Conservation (phyloP, 2,113 vertebrate species). For the Thalassoma bifasciatum region DNA sequence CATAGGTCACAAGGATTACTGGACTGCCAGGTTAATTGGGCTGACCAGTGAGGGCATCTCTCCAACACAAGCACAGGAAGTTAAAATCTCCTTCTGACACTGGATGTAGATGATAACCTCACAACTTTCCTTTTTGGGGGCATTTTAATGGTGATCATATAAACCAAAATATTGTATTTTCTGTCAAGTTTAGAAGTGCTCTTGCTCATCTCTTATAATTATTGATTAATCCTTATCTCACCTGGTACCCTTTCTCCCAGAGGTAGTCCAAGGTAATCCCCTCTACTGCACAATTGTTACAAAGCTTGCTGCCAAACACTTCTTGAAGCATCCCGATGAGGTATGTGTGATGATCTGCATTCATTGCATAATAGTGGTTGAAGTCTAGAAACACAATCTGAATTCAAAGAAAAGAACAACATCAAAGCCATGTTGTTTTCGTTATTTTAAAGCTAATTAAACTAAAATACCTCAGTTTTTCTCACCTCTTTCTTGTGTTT, state of each 20-base stretch:
- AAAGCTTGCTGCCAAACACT: conserved; percentile 91
- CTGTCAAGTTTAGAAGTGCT: background rate
- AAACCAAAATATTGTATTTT: background rate
- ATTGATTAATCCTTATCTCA: conserved; percentile 49
- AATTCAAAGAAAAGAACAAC: background rate
- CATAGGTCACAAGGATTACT: conserved; percentile 57
- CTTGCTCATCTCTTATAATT: background rate
- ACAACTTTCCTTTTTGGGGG: no score
- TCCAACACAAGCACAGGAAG: background rate
- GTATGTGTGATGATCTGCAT: conserved; percentile 87
- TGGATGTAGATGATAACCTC: background rate
- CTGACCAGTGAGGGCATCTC: background rate
- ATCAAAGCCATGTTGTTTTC: background rate
- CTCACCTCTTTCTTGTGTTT: conserved; percentile 83
- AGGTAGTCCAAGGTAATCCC: conserved; percentile 88
- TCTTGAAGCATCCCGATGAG: conserved; percentile 88
- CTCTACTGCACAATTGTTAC: conserved; percentile 86
- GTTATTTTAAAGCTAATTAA: background rate
- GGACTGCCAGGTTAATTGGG: conserved; percentile 32
- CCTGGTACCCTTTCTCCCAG: conserved; percentile 93
- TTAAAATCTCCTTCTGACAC: background rate
- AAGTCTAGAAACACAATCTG: conserved; percentile 95
- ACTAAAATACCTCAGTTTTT: background rate
- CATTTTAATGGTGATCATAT: no score
- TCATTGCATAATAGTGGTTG: conserved; percentile 98